Evolutionary conservation across 2,113 vertebrate genomes (phyloP).

Genomic region (Lepisosteus oculatus): DNA sequence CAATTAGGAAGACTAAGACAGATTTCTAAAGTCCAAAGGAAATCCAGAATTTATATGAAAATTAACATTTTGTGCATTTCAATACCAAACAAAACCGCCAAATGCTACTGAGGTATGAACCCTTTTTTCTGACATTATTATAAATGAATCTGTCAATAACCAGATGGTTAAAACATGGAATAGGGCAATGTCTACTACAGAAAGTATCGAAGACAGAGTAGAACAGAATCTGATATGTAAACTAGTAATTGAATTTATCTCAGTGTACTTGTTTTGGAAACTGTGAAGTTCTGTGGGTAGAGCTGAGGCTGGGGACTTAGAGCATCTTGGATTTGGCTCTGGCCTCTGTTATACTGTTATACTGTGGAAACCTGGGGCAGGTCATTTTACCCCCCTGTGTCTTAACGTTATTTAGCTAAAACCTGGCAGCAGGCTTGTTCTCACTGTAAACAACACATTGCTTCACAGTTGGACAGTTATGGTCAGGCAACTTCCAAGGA

Average conservation of each 20-base stretch:
- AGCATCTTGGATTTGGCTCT: constrained; percentile 64
- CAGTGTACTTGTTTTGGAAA: constrained; percentile 71
- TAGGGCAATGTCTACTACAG: no score
- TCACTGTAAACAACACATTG: constrained; percentile 78
- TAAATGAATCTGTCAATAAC: no score
- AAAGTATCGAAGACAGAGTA: constrained; percentile 27
- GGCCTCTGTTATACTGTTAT: constrained; percentile 63
- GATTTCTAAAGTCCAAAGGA: neutral
- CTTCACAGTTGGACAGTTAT: constrained; percentile 70
- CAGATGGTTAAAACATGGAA: no score
- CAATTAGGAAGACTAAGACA: no score
- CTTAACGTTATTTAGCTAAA: constrained; percentile 35
- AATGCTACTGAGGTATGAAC: no score
- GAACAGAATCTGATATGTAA: constrained; percentile 18
- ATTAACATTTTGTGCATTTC: neutral
- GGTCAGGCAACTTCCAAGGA: constrained; percentile 40
- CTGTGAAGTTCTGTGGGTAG: constrained; percentile 64
- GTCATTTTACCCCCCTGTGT: constrained; percentile 57
- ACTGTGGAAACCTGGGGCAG: constrained; percentile 77
- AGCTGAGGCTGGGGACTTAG: constrained; percentile 43
- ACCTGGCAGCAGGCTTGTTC: constrained; percentile 45
- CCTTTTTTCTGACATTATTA: no score
- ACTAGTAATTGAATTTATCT: constrained; percentile 69
- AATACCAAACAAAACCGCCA: neutral
- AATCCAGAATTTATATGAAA: neutral